Evolutionary conservation across 2,888 invertebrate species (phyloP).

Genomic region (Athrips mouffetella): DNA sequence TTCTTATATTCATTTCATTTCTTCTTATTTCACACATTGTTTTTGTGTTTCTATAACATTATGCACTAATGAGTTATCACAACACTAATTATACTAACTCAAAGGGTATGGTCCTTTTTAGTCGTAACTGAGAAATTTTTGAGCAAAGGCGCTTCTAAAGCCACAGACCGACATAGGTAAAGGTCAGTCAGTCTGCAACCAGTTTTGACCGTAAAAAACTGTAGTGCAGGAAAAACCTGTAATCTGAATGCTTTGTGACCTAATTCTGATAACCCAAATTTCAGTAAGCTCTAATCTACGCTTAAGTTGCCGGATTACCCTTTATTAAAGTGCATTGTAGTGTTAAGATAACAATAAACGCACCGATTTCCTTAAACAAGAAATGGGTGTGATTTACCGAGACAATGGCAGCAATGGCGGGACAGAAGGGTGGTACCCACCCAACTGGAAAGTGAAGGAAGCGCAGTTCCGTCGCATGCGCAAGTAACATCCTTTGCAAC

Average conservation of each 20-base stretch:
- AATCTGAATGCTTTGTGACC: no score
- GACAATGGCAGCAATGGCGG: slow-evolving; percentile 15
- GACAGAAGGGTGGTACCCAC: slow-evolving; percentile 36
- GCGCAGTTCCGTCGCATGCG: slow-evolving; percentile 54
- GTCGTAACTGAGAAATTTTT: no score
- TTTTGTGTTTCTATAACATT: no score
- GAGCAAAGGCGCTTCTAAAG: no score
- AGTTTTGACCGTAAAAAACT: no score
- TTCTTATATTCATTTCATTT: no score
- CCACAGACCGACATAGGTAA: no score
- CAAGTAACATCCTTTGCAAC: slow-evolving; percentile 24
- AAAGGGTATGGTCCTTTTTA: background rate
- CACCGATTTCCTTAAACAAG: slow-evolving; percentile 6
- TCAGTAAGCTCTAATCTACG: background rate
- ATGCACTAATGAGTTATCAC: no score
- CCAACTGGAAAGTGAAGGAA: slow-evolving; percentile 58
- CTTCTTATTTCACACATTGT: no score
- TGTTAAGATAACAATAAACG: background rate
- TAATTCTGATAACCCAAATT: background rate
- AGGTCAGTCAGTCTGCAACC: no score
- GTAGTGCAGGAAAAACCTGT: no score
- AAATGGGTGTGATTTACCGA: slow-evolving; percentile 1
- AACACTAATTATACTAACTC: no score
- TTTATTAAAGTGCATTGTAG: background rate
- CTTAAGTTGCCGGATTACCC: background rate